Base-by-base conservation (phyloP, 37 sponge, comb jelly and placozoan genomes). In the Eunapius fragilis region DNA sequence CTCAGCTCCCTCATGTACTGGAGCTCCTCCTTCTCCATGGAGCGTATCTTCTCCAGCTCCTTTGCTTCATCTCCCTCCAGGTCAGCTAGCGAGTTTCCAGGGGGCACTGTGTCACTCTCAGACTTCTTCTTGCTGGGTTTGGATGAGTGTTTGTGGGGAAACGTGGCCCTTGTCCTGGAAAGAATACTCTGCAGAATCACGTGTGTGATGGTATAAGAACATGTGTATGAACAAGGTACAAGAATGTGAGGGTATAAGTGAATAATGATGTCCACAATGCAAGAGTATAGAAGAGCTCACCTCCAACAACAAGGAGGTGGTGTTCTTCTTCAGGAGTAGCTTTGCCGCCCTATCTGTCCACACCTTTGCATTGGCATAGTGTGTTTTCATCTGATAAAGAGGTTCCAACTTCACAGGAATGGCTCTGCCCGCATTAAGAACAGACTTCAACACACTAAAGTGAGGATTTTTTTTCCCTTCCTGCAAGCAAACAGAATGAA, bases 301-400 rank as follows among this genome's bases (percentile, higher is more conserved):
- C 90, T 96, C 97, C 27, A 96, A 70, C 28, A 96, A 81, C 0
- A 76, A 69, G 34, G 6, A 24, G 10, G 37, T 50, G 5, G 90
- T 90, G 31, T 71, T 80, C 36, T 95, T 90, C 85, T 87, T 93
- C 37, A 97, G 70, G 67, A 97, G 95, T 19, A 77, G 32, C 23
- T 84, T 83, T 2, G 77, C 38, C 24, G 93, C 92, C 45, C 87
- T 76, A 31, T 95, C 90, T 36, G 90, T 69, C 98, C 98, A 97
- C 0, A 80, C 83, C 77, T 91, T 88, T 25, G 93, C 96, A 71
- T 83, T 87, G 67, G 87, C 78, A 68, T 78, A 73, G 5, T 84
- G 50, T 17, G 91, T 87, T 83, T 91, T 87, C 28, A 91, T 70
- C 69, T 91, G 91, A 22, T 84, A 74, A 10, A 91, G 79, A 14